Conservation (phyloP, 2,113 vertebrate species). For the Eurypyga helias region DNA sequence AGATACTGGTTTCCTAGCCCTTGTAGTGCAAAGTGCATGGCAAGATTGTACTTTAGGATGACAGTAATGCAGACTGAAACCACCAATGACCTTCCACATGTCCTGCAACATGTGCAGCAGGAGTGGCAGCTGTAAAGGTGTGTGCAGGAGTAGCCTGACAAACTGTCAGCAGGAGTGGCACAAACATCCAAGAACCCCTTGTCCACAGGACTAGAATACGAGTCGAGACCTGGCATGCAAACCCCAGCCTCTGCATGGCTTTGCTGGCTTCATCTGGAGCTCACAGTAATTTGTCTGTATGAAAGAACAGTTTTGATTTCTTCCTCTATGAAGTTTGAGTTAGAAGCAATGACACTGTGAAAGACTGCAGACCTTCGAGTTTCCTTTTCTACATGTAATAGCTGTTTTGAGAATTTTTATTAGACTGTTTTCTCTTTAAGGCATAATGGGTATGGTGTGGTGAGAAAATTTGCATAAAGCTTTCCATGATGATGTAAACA, state of each 20-base stretch:
- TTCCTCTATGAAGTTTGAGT: background rate
- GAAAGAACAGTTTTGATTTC: background rate
- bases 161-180: background rate
- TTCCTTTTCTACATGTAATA: conserved; percentile 1
- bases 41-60: conserved; percentile 71
- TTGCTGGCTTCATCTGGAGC: background rate
- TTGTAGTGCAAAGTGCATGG: conserved; percentile 77
- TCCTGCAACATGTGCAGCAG: conserved; percentile 43
- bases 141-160: background rate
- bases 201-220: background rate
- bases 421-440: conserved; percentile 34
- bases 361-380: conserved; percentile 12
- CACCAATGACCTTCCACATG: conserved; percentile 55
- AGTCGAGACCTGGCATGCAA: background rate
- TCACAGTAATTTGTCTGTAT: background rate
- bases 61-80: conserved; percentile 39
- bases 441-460: conserved; percentile 21
- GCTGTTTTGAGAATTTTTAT: conserved; percentile 48
- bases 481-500: conserved; percentile 56
- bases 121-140: background rate
- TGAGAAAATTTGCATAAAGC: conserved; percentile 45
- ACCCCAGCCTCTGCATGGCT: background rate
- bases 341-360: conserved; percentile 25
- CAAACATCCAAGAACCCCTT: background rate
- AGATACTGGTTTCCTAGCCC: conserved; percentile 81